Base-by-base conservation (phyloP, 1,140 invertebrate genomes). In the Scaptomyza montana region DNA sequence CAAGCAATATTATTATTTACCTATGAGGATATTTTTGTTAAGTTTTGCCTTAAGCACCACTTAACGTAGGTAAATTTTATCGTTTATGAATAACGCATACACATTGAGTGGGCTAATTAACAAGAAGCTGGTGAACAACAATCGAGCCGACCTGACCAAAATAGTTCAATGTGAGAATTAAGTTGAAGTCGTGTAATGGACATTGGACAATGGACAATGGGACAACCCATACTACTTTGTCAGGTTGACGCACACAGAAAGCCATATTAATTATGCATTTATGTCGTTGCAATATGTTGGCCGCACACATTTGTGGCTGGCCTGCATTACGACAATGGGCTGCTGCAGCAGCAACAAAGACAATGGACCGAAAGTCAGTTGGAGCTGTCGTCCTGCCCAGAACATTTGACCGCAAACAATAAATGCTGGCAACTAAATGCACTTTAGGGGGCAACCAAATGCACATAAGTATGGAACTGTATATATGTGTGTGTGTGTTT, bases 251-350 rank as follows among this genome's bases (percentile, higher is more conserved):
- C 61, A 75, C 63, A 74, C 77, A 80, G 33, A 36, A 78, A 89
- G 77, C 80, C 85, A 89, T 80, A 89, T 89, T 89, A 89, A 89
- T 89, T 89, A 89, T 89, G 85, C 74, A 89, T 89, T 89, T 84
- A 89, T 75, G 84, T 89, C 84, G 77, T 80, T 89, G 79, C 85
- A 89, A 89, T 80, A 85, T 89, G 84, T 85, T 69, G 57, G 54
- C 54, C 69, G 21, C 64, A 76, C 62, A 74, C 50, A 56, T 53
- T 8, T 36, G 33, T 36, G 33, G 33, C 33, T 36, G 33, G 66
- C 36, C 47, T 53, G 51, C 33, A 50, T 46, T 43, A 57, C 73
- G 68, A 70, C 80, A 84, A 36, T 36, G 33, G 33, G 33, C 9
- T 36, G 33, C 33, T 9, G 33, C 33, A 36, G 67, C 60, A 62